Percentiles rank a stretch among this genome's conserved stretches.
phyloP scores from a whole-genome alignment of 2,888 invertebrate genomes.

The Calameuta pallipes region DNA sequence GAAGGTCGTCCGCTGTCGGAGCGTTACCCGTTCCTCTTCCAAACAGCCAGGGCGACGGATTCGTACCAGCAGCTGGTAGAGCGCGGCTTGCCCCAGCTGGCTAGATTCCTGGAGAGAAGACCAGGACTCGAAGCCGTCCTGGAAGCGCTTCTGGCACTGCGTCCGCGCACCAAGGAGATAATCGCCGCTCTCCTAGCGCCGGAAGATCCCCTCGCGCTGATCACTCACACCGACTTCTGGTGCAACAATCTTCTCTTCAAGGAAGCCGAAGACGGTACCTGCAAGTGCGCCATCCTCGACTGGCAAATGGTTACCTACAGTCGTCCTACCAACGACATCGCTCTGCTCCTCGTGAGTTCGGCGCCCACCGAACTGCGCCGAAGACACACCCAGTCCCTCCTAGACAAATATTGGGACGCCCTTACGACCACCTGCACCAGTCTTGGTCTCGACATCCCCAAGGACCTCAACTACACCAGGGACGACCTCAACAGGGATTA shows the following conservation, averaged over 20 bases:
- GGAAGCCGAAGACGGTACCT: constrained; percentile 53
- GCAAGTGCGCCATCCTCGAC: constrained; percentile 79
- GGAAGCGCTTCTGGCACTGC: constrained; percentile 71
- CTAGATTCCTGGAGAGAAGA: constrained; percentile 76
- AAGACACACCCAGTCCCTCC: constrained; percentile 72
- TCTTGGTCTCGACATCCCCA: constrained; percentile 73
- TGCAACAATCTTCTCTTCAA: constrained; percentile 82
- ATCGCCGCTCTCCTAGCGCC: constrained; percentile 79
- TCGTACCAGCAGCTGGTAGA: constrained; percentile 84
- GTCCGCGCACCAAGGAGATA: constrained; percentile 78
- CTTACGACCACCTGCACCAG: constrained; percentile 72
- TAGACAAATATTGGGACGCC: constrained; percentile 78
- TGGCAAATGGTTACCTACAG: constrained; percentile 89
- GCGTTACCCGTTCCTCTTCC: constrained; percentile 78
- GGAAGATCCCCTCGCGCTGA: constrained; percentile 78
- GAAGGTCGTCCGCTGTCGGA: constrained; percentile 68
- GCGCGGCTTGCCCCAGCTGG: constrained; percentile 80
- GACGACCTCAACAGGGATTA: constrained; percentile 70
- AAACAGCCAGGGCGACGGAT: constrained; percentile 82
- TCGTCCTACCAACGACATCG: constrained; percentile 82
- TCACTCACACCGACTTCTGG: constrained; percentile 88
- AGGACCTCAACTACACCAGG: constrained; percentile 69
- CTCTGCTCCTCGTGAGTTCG: constrained; percentile 78
- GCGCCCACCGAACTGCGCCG: constrained; percentile 78
- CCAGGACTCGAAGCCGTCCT: constrained; percentile 74